Base-by-base conservation (phyloP, 2,888 invertebrate species). In the Pyralis farinalis region DNA sequence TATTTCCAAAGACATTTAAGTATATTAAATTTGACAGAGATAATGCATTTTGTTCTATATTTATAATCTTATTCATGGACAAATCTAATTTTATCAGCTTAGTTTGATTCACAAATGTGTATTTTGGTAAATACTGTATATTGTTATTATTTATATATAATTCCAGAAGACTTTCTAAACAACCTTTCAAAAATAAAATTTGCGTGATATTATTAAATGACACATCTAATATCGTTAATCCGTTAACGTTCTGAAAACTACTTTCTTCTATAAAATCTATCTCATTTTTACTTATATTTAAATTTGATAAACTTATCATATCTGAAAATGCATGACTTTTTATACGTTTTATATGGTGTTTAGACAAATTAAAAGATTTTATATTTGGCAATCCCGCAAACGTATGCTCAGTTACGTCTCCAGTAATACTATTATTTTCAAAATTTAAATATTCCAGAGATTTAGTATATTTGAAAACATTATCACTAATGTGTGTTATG, bases 11-110 rank as follows among this genome's bases (percentile, higher is more conserved):
- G 8, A 86, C 20, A 46, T 71, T 59, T 1, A 87, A 53, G 55
- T 71, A 78, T 49, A 85, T 78, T n/a, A 87, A 57, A 27, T 63
- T 81, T 8, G 43, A 40, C 28, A 86, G 51, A 0, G 87, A 77
- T 34, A 86, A 57, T 1, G 81, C 67, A 45, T 67, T 47, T 41
- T 54, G 55, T 45, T 76, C 74, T 35, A 86, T 68, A 4, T 29
- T 42, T 5, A 48, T 44, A 3, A 87, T 84, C 8, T 49, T 58
- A 49, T 87, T 87, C 42, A 57, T 58, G 4, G 84, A 79, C 34
- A 87, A 42, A 44, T 85, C 81, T 36, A 87, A 47, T 43, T 47
- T 70, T 28, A 48, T 64, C n/a, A 87, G 29, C 8, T 49, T 46
- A 1, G 40, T 55, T 54, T 81, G 78, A 29, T 59, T 67, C 21